Evolutionary conservation across 2,888 invertebrate genomes (phyloP), one percentile per base, ranked within the genome.

Genomic region (Dioctria linearis): DNA sequence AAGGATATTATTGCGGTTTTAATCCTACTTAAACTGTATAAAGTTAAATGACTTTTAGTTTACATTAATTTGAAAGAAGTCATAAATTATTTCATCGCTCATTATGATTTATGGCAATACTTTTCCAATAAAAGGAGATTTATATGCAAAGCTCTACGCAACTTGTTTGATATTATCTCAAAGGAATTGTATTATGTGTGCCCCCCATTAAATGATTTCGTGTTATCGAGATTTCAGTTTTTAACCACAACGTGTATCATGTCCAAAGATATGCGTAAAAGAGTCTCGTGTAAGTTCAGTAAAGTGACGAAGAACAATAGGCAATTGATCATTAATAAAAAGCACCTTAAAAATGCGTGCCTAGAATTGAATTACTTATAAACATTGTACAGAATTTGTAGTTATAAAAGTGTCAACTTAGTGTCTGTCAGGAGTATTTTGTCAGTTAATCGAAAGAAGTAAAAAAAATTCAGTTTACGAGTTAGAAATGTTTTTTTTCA

Each of bases 311-410:
- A 69, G 67, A 69, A 69, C 67, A 69, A 69, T 69, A 46, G 67
- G 78, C 73, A 40, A 65, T 81, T 79, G 57, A 25, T 25, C 25
- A 65, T 78, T 69, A 81, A 81, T 81, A 79, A 81, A 81, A 81
- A 67, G 71, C 81, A 81, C 79, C 81, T 78, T 63, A 40, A 79
- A 57, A 57, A 65, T 65, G 63, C 81, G 81, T 81, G 81, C 66
- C 65, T 73, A 79, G 81, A 81, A 81, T 81, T 57, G 25, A 25
- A 25, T 25, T 40, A 57, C 57, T 8, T 40, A 54, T 54, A 54
- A 46, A 11, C 25, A 25, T 25, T 25, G 54, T n/a, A 54, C 54
- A 54, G 4, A 8, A 11, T 11, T n/a, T 54, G n/a, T 54, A 54
- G 4, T 54, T 54, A 8, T 6, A 54, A 4, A 54, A n/a, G 54